Percentiles rank a stretch among this genome's conserved stretches.
Conservation (phyloP, 2,888 invertebrate species). For the Mimachlamys varia region DNA sequence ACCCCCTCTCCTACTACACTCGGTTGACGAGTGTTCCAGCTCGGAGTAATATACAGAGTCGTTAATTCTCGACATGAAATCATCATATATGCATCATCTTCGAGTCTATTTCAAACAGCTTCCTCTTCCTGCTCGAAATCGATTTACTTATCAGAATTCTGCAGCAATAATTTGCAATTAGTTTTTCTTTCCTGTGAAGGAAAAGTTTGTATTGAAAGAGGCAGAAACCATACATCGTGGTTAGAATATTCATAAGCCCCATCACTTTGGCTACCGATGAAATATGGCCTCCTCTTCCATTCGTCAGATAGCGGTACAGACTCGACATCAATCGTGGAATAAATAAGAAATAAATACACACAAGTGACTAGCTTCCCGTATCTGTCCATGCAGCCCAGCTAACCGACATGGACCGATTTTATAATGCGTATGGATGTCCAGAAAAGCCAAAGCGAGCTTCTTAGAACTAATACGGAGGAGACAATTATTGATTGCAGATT, state of each 20-base stretch:
- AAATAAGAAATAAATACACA: conserved; percentile 21
- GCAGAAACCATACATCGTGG: conserved; percentile 24
- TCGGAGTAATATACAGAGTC: conserved; percentile 2
- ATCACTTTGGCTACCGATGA: conserved; percentile 19
- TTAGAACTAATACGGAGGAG: not conserved
- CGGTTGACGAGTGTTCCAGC: conserved; percentile 24
- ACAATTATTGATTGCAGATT: not conserved
- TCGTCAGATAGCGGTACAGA: not conserved
- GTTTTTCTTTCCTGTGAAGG: conserved; percentile 32
- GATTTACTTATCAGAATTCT: conserved; percentile 31
- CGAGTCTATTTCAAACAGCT: conserved; percentile 27
- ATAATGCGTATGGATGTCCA: conserved; percentile 1
- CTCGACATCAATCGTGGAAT: conserved; percentile 21
- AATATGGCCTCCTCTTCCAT: conserved; percentile 16
- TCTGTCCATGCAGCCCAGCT: conserved; percentile 18
- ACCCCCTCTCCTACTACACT: not conserved
- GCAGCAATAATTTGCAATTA: conserved; percentile 34
- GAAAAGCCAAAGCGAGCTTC: not conserved
- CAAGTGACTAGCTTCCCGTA: not conserved
- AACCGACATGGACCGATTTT: not conserved
- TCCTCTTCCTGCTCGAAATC: conserved; percentile 13
- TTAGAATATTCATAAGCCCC: conserved; percentile 19
- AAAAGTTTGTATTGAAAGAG: conserved; percentile 34
- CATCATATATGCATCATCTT: conserved; percentile 33
- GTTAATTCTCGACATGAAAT: conserved; percentile 32